Base-by-base conservation (phyloP, 2,113 vertebrate species). In the Sebastes fasciatus region DNA sequence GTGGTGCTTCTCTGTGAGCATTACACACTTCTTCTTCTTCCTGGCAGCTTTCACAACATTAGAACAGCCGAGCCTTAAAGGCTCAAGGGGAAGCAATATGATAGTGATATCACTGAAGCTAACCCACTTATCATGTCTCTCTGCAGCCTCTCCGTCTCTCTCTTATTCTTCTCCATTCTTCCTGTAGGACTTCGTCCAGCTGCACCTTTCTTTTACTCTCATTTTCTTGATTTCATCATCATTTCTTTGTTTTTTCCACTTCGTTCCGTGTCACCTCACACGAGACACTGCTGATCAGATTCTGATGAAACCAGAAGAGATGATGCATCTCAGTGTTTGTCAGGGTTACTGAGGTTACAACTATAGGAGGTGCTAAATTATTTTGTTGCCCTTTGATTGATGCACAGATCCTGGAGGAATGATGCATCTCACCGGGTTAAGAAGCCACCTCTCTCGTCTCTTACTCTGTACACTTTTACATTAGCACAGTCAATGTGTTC, bases 1-100 rank as follows among this genome's bases (percentile, higher is more conserved):
- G 48, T 42, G 52, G 14, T 42, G 21, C 23, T 46, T 77, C 17
- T 75, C 62, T 63, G 12, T 72, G 55, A 54, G 52, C 14, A 70
- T 49, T 65, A 77, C 40, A 45, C 8, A 17, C 13, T 40, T 71
- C 46, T 61, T 70, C 13, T 40, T 71, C 46, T 61, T 70, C 51
- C 78, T 62, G 54, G 63, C 17, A 49, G 68, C 23, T 69, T 58
- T 79, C 55, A 74, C 49, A 49, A 40, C 75, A 55, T 81, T 67
- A 55, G 13, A 17, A 42, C 16, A 43, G 21, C 55, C 52, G n/a
- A 62, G 43, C 23, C 54, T 57, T 45, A 9, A 19, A 21, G 19
- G 23, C 74, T 77, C 74, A 49, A 34, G 68, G 69, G 49, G 74
- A 23, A 58, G 63, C 63, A 69, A 52, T 74, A 16, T 66, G 57